Percentiles rank a stretch among this genome's conserved stretches.
Conservation (phyloP, 2,888 invertebrate species). For the Perithous albicinctus region DNA sequence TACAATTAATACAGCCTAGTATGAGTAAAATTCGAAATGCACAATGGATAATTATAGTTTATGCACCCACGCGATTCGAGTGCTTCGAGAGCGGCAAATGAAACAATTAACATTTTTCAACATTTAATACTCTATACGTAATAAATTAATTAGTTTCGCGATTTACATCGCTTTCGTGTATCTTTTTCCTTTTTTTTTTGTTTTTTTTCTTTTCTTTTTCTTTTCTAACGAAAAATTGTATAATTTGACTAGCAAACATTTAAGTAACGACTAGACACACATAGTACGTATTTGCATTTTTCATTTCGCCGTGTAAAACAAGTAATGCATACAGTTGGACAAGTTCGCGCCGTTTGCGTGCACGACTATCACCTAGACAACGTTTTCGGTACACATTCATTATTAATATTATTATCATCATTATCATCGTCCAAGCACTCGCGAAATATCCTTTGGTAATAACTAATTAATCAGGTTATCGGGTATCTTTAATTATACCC, state of each 20-base stretch:
- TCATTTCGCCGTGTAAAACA: constrained; percentile 12
- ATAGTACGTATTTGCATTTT: constrained; percentile 64
- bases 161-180: constrained; percentile 22
- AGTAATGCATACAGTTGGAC: constrained; percentile 30
- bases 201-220: constrained; percentile 12
- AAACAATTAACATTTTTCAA: constrained; percentile 48
- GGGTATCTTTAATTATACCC: constrained; percentile 51
- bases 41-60: constrained; percentile 8
- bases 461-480: constrained; percentile 39
- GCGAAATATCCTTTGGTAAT: constrained; percentile 45
- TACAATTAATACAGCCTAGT: constrained; percentile 47
- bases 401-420: constrained; percentile 6
- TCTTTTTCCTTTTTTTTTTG: constrained; percentile 3
- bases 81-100: constrained; percentile 26
- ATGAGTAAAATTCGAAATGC: constrained; percentile 5
- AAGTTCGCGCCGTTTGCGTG: constrained; percentile 43
- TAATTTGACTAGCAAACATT: constrained; percentile 81
- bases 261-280: constrained; percentile 82
- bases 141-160: constrained; percentile 50
- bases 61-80: neutral
- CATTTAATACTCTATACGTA: constrained; percentile 59
- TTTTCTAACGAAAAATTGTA: constrained; percentile 76
- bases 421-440: constrained; percentile 52
- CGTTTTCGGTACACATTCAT: constrained; percentile 38
- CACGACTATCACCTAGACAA: constrained; percentile 32